Percentiles rank a stretch among this genome's conserved stretches.
These are phyloP conservation scores for Dicyrtomina minuta DNA, from an alignment of 2,888 invertebrate genomes.

Conservation along the genomic window DNA sequence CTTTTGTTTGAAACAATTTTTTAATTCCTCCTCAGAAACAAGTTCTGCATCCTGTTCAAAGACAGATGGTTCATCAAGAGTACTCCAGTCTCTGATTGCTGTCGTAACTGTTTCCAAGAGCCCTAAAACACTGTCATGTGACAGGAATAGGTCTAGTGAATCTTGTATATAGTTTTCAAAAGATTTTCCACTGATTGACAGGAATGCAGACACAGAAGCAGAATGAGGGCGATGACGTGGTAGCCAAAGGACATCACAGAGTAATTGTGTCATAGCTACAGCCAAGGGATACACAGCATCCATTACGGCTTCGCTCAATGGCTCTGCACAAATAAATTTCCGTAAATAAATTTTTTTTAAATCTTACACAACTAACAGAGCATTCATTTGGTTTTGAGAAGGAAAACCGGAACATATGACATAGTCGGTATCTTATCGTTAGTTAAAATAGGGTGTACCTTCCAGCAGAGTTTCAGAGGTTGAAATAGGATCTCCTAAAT, in stretches of 20 bases:
- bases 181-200: conserved; percentile 52
- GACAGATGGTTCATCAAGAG: conserved; percentile 35
- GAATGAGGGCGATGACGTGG: conserved; percentile 51
- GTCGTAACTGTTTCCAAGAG: conserved; percentile 46
- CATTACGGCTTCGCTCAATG: conserved; percentile 18
- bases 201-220: conserved; percentile 50
- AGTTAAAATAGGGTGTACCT: not conserved
- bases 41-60: conserved; percentile 31
- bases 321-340: not conserved
- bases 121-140: conserved; percentile 47
- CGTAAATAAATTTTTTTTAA: not conserved
- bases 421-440: no score
- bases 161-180: conserved; percentile 52
- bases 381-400: no score
- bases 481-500: not conserved
- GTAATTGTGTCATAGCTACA: conserved; percentile 47
- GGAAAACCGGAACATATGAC: no score
- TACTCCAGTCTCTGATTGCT: conserved; percentile 41
- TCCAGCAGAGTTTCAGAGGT: conserved; percentile 11
- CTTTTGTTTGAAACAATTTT: conserved; percentile 46
- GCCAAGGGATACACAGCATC: conserved; percentile 47
- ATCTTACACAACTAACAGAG: no score
- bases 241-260: conserved; percentile 53
- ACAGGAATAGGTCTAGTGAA: conserved; percentile 47
- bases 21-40: conserved; percentile 45